phyloP scores from a whole-genome alignment of 2,888 invertebrate species.

The Taphrorychus bicolor region DNA sequence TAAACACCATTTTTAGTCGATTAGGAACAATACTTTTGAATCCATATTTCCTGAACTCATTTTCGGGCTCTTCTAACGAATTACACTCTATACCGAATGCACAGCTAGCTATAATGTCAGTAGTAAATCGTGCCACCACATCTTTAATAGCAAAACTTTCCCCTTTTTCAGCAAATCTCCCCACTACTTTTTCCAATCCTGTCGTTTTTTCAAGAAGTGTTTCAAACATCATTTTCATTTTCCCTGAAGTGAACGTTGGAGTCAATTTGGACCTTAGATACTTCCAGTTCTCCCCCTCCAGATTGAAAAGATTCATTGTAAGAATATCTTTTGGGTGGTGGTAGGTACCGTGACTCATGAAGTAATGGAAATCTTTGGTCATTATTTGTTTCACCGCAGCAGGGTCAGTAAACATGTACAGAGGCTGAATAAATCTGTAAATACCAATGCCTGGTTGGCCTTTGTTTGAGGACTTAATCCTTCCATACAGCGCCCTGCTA shows the following conservation, averaged over 20 bases:
- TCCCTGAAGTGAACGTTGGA: slow-evolving; percentile 70
- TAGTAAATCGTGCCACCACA: slow-evolving; percentile 63
- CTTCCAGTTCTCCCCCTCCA: slow-evolving; percentile 57
- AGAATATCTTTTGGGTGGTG: slow-evolving; percentile 50
- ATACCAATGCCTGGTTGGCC: slow-evolving; percentile 21
- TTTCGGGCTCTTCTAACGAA: slow-evolving; percentile 62
- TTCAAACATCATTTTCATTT: slow-evolving; percentile 70
- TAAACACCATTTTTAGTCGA: not conserved
- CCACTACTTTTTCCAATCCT: slow-evolving; percentile 61
- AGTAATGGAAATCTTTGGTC: slow-evolving; percentile 26
- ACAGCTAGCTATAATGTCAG: slow-evolving; percentile 65
- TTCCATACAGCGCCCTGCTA: not conserved
- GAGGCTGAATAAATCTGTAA: slow-evolving; percentile 21
- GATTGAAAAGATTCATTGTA: slow-evolving; percentile 47
- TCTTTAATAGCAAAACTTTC: slow-evolving; percentile 53
- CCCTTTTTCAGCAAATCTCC: slow-evolving; percentile 45
- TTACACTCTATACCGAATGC: slow-evolving; percentile 67
- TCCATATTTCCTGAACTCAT: slow-evolving; percentile 56
- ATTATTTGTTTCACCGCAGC: slow-evolving; percentile 18
- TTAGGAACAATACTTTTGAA: not conserved
- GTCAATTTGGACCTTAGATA: slow-evolving; percentile 51
- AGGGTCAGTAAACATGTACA: slow-evolving; percentile 1
- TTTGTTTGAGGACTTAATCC: not conserved
- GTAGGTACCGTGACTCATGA: slow-evolving; percentile 26
- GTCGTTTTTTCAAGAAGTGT: slow-evolving; percentile 65